Conservation (phyloP, 2,113 vertebrate genomes). For the Trogon surrucura region DNA sequence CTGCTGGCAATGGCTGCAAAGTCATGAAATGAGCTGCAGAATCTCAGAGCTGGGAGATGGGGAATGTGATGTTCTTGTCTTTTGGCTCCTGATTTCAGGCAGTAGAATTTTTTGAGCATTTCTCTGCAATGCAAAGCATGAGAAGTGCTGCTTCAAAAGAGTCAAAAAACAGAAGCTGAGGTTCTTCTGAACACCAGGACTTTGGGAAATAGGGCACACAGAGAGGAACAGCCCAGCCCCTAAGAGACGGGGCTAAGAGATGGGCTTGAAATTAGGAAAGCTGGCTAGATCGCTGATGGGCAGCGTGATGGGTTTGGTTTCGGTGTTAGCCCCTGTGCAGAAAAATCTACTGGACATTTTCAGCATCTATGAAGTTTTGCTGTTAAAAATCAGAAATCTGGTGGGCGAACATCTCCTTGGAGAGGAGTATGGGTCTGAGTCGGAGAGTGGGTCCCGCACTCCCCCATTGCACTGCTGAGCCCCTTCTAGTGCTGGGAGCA, state of each 20-base stretch:
- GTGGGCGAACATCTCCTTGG: not conserved
- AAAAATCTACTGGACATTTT: not conserved
- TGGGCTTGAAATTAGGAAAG: not conserved
- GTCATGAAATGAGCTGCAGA: not conserved
- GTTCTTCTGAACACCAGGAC: not conserved
- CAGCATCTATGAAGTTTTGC: not conserved
- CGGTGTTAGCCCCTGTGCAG: not conserved
- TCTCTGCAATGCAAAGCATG: not conserved
- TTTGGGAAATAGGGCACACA: not conserved
- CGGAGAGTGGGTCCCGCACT: not conserved
- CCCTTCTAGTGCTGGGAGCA: not conserved
- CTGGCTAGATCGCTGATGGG: not conserved
- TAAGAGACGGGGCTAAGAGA: not conserved
- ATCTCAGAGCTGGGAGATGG: not conserved
- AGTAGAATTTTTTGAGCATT: not conserved
- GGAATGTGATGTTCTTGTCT: not conserved
- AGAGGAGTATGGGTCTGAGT: not conserved
- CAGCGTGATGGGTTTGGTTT: not conserved
- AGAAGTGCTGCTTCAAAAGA: not conserved
- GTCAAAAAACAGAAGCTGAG: not conserved
- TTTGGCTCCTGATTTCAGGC: constrained; percentile 29
- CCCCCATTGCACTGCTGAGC: fast-evolving
- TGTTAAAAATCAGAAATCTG: not conserved
- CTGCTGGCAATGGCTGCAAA: not conserved
- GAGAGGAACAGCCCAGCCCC: not conserved